These are phyloP conservation scores for Steinernema scapterisci DNA, from an alignment of 2,888 invertebrate genomes.

Conservation along the genomic window DNA sequence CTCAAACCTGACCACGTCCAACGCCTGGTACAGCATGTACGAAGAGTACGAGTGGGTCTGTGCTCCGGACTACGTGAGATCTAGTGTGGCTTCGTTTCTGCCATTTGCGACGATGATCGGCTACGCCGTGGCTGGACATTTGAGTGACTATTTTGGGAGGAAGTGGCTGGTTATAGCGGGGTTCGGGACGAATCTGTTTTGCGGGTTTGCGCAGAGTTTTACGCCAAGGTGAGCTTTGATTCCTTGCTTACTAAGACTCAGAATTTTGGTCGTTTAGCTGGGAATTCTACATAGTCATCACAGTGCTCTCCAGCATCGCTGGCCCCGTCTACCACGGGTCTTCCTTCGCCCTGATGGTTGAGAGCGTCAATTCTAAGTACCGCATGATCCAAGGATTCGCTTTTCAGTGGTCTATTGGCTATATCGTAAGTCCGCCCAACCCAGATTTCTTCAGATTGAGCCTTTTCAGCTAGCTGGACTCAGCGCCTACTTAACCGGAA, in stretches of 20 bases:
- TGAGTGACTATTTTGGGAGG: slow-evolving; percentile 42
- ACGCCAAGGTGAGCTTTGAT: slow-evolving; percentile 10
- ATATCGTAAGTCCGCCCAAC: slow-evolving; percentile 32
- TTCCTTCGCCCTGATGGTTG: slow-evolving; percentile 40
- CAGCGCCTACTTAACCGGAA: slow-evolving; percentile 29
- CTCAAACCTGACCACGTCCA: slow-evolving; percentile 37
- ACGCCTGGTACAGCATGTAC: slow-evolving; percentile 40
- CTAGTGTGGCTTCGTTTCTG: slow-evolving; percentile 38
- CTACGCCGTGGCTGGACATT: slow-evolving; percentile 39
- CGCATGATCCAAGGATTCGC: slow-evolving; percentile 42
- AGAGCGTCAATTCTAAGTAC: slow-evolving; percentile 42
- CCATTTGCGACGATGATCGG: slow-evolving; percentile 39
- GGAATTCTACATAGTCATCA: slow-evolving; percentile 39
- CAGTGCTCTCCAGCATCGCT: slow-evolving; percentile 30
- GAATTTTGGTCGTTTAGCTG: not conserved
- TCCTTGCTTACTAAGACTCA: not conserved
- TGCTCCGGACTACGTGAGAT: slow-evolving; percentile 38
- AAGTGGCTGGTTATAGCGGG: slow-evolving; percentile 42
- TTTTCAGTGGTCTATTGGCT: slow-evolving; percentile 41
- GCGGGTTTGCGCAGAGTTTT: slow-evolving; percentile 30
- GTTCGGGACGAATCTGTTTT: slow-evolving; percentile 21
- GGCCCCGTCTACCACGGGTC: slow-evolving; percentile 35
- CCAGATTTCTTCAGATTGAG: not conserved
- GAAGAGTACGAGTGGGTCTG: slow-evolving; percentile 46
- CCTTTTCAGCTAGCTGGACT: slow-evolving; percentile 41